Conservation (phyloP, 2,113 vertebrate genomes). For the Amphiprion percula region DNA sequence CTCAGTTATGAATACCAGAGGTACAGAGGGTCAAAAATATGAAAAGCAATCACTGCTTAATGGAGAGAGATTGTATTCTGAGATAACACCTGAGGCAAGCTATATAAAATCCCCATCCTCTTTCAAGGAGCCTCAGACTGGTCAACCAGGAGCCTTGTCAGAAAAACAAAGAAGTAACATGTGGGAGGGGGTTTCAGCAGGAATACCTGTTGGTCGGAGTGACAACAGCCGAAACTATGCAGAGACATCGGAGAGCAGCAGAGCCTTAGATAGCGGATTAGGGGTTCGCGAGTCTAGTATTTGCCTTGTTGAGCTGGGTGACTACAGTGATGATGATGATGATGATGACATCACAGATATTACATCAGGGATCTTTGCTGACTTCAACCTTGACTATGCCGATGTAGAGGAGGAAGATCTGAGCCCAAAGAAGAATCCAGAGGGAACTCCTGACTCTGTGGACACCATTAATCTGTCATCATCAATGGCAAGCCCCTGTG, state of each 20-base stretch:
- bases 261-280: constrained; percentile 40
- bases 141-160: constrained; percentile 35
- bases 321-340: constrained; percentile 84
- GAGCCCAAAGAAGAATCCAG: constrained; percentile 86
- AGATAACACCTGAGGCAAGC: constrained; percentile 62
- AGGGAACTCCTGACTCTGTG: constrained; percentile 83
- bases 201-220: constrained; percentile 33
- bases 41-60: constrained; percentile 50
- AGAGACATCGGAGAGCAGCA: constrained; percentile 59
- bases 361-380: constrained; percentile 86
- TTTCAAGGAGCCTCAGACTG: constrained; percentile 52
- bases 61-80: constrained; percentile 63
- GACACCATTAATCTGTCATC: constrained; percentile 88
- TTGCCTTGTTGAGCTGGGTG: constrained; percentile 80
- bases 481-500: constrained; percentile 83
- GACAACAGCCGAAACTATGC: constrained; percentile 66
- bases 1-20: constrained; percentile 41
- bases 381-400: constrained; percentile 84
- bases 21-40: constrained; percentile 40
- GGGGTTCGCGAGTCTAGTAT: constrained; percentile 79
- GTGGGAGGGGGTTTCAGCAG: constrained; percentile 62
- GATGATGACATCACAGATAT: constrained; percentile 84
- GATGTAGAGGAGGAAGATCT: constrained; percentile 80
- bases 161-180: constrained; percentile 58
- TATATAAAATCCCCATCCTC: constrained; percentile 61